Base-by-base conservation (phyloP, 2,888 invertebrate species). In the Prosapia bicincta region DNA sequence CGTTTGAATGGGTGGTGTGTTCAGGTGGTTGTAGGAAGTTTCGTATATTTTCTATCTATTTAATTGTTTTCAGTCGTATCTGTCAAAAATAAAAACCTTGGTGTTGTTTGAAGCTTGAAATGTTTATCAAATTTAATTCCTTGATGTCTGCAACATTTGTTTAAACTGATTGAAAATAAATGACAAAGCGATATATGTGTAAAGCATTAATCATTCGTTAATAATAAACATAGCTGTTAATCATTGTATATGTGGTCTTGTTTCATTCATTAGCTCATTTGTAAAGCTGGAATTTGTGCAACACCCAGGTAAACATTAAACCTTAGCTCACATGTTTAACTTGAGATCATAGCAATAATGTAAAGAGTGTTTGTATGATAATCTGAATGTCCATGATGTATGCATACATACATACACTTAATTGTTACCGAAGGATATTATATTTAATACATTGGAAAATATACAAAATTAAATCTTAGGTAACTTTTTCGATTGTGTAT, bases 11-110 rank as follows among this genome's bases (percentile, higher is more conserved):
- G 69, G 43, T 70, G 72, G 76, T 76, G 76, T 76, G 76, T 76
- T 73, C 70, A 71, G 72, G 76, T 79, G 79, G 80, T 79, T 80
- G 79, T 80, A 79, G 78, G 70, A 79, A 73, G 76, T 78, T 76
- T 76, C 69, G 54, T 74, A 78, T 80, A 75, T 79, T 78, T 79
- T 77, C 77, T 79, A 75, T 78, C 78, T 79, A 80, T 79, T 80
- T 80, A 80, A 79, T 78, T 79, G 79, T 80, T 79, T 78, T 78
- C 76, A 69, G 78, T 78, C 78, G 76, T 78, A 74, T 78, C 76
- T 75, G 74, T 74, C 74, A 43, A 74, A 67, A 73, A 73, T 32
- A 67, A 72, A 72, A 72, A 30, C 70, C 65, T 73, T 70, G 76
- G 70, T 76, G 76, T 76, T 76, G 76, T 76, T 76, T 76, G 76